Evolutionary conservation across 2,888 invertebrate species (phyloP), one percentile per base, ranked within the genome.

Genomic region (Lydus trimaculatus): DNA sequence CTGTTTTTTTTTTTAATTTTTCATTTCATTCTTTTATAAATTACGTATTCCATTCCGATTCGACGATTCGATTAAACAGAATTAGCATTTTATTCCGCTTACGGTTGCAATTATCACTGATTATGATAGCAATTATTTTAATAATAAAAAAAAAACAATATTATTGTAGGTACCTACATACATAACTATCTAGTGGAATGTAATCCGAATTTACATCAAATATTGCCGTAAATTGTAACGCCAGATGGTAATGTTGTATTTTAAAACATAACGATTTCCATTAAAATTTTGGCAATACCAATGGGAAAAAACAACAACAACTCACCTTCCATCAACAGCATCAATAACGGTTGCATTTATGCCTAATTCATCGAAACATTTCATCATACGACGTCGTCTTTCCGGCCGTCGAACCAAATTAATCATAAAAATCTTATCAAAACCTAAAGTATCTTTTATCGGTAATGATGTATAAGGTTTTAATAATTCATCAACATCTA

Each of bases 271-370:
- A 28, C 28, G 28, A 28, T 28, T 33, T 33, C 7, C 33, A 33
- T 11, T 33, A 33, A 33, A n/a, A n/a, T n/a, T n/a, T n/a, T n/a
- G n/a, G n/a, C n/a, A n/a, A 43, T 43, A 43, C 11, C 6, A 17
- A 36, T 36, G 7, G 7, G 4, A 15, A 36, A 2, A 43, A n/a
- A 43, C 0, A 43, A 17, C n/a, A 58, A 39, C 28, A 33, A 86
- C 90, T 87, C 86, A 94, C 94, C 90, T 91, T 78, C 98, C 98
- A 87, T 98, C 98, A 6, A 97, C 90, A 2, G 97, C 98, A 69
- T 92, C 89, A n/a, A 95, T 85, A 64, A 90, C 82, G 64, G 90
- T 90, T 0, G 90, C 93, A n/a, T 92, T 88, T 76, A 98, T 87
- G 0, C 96, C 96, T 0, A 98, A 86, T 77, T 94, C 93, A 58